Evolutionary conservation across 1,140 invertebrate species (phyloP), one percentile per base, ranked within the genome.

Genomic region (Cherax quadricarinatus): DNA sequence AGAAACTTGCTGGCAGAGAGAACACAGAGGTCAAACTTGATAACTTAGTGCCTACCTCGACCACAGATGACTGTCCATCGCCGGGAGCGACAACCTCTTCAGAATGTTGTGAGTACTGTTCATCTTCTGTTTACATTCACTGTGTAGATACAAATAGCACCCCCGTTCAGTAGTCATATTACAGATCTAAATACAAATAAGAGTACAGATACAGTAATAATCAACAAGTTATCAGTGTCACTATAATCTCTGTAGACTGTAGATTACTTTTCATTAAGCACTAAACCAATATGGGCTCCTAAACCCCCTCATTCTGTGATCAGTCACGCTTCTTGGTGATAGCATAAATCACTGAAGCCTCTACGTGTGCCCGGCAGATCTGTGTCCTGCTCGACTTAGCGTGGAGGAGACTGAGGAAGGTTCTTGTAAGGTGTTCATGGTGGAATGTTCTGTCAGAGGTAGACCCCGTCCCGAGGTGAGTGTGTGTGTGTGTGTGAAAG

Each of bases 71-170:
- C 10, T 84, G 82, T 48, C 57, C 82, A 12, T 57, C 21, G 5
- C 53, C 53, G 1, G 82, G 82, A 4, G 30, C 82, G n/a, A 84
- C 57, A 53, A 30, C 57, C 82, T 24, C 82, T 16, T 84, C 81
- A 2, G 18, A 53, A 53, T 84, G 82, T n/a, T 84, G 82, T 84
- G 24, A 84, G 82, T 84, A 18, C 21, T 21, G 66, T 18, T 70
- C 30, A 41, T 41, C 30, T 41, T 41, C 2, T 41, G 30, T 41
- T 41, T 41, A 41, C 30, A 41, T 2, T 41, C 30, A 41, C 30
- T 41, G 30, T 41, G 30, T 41, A 0, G 30, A 41, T 41, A 41
- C 30, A 41, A 41, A 41, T 41, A 0, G 30, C 30, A 41, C 30
- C 30, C 30, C 30, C 30, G 2, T 41, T 41, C 30, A 2, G 30